Percentiles rank a stretch among this genome's conserved stretches.
phyloP scores from a whole-genome alignment of 2,113 vertebrate genomes.

The Plestiodon gilberti region DNA sequence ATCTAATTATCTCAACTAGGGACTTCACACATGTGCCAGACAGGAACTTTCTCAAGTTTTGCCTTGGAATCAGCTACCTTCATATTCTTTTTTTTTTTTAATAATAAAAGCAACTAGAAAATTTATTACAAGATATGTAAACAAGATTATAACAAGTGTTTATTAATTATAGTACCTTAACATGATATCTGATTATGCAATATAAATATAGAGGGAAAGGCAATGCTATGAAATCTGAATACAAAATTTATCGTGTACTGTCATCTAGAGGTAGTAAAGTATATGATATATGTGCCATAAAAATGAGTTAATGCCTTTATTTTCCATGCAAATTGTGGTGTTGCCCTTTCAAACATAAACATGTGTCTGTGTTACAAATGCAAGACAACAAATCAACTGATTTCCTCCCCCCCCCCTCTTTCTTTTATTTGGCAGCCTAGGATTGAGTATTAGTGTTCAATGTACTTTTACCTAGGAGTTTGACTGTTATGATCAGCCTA shows the following conservation, averaged over 20 bases:
- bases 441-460: conserved; percentile 31
- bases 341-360: conserved; percentile 36
- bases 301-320: conserved; percentile 28
- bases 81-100: conserved; percentile 28
- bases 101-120: not conserved
- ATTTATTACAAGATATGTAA: conserved; percentile 35
- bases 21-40: not conserved
- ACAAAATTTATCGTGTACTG: conserved; percentile 68
- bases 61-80: conserved; percentile 24
- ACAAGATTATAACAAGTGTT: conserved; percentile 33
- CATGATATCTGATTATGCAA: conserved; percentile 7
- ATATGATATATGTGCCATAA: not conserved
- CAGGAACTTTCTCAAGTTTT: conserved; percentile 26
- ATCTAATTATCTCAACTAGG: not conserved
- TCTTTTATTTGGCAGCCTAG: conserved; percentile 7
- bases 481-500: conserved; percentile 9
- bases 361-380: conserved; percentile 26
- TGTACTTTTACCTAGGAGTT: conserved; percentile 17
- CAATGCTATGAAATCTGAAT: conserved; percentile 26
- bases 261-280: conserved; percentile 69
- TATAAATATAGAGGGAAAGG: conserved; percentile 19
- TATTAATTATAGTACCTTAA: conserved; percentile 46
- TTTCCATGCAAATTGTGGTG: conserved; percentile 41
- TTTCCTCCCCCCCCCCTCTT: not conserved
- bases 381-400: conserved; percentile 28